Base-by-base conservation (phyloP, 2,888 invertebrate species). In the Eristalis arbustorum region DNA sequence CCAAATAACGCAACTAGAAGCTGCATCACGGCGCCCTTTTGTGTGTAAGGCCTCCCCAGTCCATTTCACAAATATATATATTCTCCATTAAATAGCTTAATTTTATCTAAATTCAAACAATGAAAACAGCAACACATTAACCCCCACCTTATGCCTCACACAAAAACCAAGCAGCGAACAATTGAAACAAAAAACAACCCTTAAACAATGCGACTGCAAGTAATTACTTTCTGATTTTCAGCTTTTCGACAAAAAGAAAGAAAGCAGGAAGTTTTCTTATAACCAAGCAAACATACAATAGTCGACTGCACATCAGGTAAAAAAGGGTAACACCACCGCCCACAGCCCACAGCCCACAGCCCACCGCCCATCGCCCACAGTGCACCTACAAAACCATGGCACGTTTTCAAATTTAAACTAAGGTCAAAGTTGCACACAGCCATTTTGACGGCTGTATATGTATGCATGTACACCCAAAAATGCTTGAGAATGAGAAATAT, bases 171-270 rank as follows among this genome's bases (percentile, higher is more conserved):
- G 8, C 18, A 49, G 18, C 8, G 5, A 8, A 5, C 8, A 6
- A 49, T 49, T 18, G 49, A 59, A 28, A 73, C 22, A 62, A 64
- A 34, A 63, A 25, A 64, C 4, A 73, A 67, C 61, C 37, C 71
- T 75, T 69, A 10, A 34, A 73, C 61, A 80, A 63, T 68, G 80
- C 73, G 85, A 82, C 74, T 87, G 85, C 78, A 78, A 74, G 78
- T 87, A 87, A 87, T 87, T 87, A 87, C 78, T 87, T 85, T 72
- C 23, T 82, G 78, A 71, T 85, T 82, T 78, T 63, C 31, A 28
- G 23, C 25, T 22, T 23, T 25, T 18, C 59, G 13, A 56, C 61
- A 28, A n/a, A n/a, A 3, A 64, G 6, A 64, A 71, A 66, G 37
- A 49, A 61, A 61, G 0, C 61, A 57, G 2, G 73, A 66, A 71